These are phyloP conservation scores for Theocolax elegans DNA, from an alignment of 1,140 invertebrate species.

Conservation along the genomic window DNA sequence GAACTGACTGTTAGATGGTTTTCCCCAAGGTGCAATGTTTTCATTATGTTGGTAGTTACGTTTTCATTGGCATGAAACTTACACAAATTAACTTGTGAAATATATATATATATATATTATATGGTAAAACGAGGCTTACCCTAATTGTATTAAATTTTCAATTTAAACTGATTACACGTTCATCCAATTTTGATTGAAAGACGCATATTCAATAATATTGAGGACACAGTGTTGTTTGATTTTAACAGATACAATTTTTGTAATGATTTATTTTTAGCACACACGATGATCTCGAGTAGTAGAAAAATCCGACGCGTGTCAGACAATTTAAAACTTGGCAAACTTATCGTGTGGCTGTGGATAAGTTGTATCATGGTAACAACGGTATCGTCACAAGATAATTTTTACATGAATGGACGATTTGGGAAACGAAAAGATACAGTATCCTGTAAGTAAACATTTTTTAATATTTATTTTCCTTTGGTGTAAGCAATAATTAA, in stretches of 20 bases:
- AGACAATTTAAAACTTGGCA: constrained; percentile 31
- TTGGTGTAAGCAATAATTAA: too few relatives aligned
- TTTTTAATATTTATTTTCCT: too few relatives aligned
- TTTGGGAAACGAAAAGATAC: constrained; percentile 49
- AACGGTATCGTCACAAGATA: constrained; percentile 45
- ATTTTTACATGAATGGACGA: constrained; percentile 49
- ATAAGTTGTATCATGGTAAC: constrained; percentile 46
- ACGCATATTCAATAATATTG: neutral
- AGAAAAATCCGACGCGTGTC: constrained; percentile 39
- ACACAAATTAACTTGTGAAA: constrained; percentile 6
- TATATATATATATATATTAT: too few relatives aligned
- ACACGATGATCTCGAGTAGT: constrained; percentile 40
- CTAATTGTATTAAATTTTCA: too few relatives aligned
- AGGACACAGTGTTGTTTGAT: neutral
- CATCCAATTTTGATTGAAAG: too few relatives aligned
- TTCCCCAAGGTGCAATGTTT: constrained; percentile 11
- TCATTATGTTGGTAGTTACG: constrained; percentile 9
- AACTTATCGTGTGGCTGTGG: constrained; percentile 49
- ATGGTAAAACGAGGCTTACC: too few relatives aligned
- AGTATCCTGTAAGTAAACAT: neutral
- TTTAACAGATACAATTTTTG: neutral
- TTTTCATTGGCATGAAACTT: constrained; percentile 4
- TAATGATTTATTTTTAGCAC: constrained; percentile 10
- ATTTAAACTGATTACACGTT: too few relatives aligned
- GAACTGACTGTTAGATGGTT: neutral